These are phyloP conservation scores for Alces alces DNA, from an alignment of 2,113 vertebrate genomes.

Conservation along the genomic window DNA sequence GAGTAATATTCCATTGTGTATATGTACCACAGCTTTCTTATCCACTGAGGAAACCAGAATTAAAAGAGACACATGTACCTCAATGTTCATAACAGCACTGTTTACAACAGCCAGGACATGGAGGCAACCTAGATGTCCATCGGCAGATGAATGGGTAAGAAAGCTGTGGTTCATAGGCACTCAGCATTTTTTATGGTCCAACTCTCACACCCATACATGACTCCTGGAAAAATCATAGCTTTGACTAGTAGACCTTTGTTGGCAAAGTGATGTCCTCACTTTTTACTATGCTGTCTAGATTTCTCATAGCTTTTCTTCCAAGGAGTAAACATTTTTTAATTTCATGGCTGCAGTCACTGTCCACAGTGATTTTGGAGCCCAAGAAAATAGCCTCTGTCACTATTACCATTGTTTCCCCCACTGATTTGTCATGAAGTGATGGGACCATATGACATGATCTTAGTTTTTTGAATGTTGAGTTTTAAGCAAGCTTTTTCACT, in stretches of 20 bases:
- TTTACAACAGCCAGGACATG: not conserved
- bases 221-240: not conserved
- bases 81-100: not conserved
- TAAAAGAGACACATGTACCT: not conserved
- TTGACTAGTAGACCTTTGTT: not conserved
- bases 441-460: not conserved
- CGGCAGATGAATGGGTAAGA: not conserved
- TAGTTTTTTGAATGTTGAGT: not conserved
- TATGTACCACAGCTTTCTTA: not conserved
- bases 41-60: not conserved
- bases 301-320: not conserved
- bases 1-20: not conserved
- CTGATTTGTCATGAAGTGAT: not conserved
- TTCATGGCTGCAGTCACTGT: not conserved
- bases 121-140: not conserved
- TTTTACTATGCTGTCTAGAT: not conserved
- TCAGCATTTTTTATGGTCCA: not conserved
- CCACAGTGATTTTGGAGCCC: not conserved
- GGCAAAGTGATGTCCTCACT: not conserved
- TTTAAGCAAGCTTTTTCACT: not conserved
- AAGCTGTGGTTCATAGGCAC: not conserved
- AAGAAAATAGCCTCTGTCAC: not conserved
- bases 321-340: not conserved
- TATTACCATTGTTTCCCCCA: not conserved
- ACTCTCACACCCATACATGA: accelerated